A percentile compares a stretch with the other conserved stretches of the same genome.
Conservation (phyloP, 35 echinoderm and acorn worm species). For the Diadema setosum region DNA sequence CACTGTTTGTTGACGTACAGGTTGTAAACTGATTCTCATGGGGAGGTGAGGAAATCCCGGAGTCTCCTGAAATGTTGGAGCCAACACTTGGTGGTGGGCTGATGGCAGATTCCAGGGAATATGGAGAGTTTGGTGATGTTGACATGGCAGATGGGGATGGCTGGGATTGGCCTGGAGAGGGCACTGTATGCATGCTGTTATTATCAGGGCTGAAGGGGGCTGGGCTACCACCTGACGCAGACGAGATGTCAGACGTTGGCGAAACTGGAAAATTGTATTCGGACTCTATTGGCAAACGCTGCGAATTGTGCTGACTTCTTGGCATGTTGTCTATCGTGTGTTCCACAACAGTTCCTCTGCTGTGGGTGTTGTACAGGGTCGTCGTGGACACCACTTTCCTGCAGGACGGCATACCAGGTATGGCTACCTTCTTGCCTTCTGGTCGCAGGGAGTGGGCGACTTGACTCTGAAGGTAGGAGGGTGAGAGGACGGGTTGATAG, state of each 20-base stretch:
- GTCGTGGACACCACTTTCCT: too few species aligned
- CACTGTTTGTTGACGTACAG: background rate
- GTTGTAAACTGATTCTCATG: background rate
- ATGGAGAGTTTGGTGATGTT: background rate
- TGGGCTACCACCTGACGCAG: background rate
- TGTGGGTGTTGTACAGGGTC: too few species aligned
- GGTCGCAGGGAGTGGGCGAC: background rate
- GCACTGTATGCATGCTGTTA: background rate
- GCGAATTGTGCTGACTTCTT: too few species aligned
- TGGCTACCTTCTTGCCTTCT: background rate
- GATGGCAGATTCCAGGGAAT: background rate
- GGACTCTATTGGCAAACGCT: background rate
- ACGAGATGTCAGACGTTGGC: background rate
- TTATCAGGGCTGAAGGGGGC: background rate
- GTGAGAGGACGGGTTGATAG: background rate
- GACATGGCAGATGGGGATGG: background rate
- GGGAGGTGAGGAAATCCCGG: background rate
- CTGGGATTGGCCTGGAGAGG: background rate
- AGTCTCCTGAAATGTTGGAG: background rate
- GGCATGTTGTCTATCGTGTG: too few species aligned
- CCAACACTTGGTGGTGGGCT: background rate
- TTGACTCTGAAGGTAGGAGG: background rate
- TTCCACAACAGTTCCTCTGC: too few species aligned
- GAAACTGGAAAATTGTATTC: background rate
- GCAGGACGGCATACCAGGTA: background rate